phyloP scores from a whole-genome alignment of 2,113 vertebrate species.

The Takifugu bimaculatus region DNA sequence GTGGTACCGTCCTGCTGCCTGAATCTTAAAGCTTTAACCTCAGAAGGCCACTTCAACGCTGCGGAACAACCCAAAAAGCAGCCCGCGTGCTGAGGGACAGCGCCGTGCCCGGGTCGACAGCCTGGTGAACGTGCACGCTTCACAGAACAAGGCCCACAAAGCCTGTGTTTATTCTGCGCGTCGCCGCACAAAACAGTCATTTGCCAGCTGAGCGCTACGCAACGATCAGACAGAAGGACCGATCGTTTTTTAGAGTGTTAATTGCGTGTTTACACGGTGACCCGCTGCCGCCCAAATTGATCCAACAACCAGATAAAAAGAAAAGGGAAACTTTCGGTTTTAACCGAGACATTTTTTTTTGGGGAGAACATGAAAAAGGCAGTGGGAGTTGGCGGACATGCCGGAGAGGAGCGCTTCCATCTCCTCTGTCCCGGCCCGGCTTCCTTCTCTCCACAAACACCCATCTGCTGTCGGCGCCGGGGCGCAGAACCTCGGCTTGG shows the following conservation, averaged over 20 bases:
- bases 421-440: slow-evolving; percentile 23
- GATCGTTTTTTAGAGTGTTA: too few species aligned
- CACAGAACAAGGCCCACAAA: neutral
- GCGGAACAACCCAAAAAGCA: neutral
- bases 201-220: too few species aligned
- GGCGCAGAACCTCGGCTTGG: slow-evolving; percentile 59
- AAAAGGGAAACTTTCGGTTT: too few species aligned
- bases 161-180: too few species aligned
- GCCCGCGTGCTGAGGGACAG: slow-evolving; percentile 12
- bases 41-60: neutral
- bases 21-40: neutral
- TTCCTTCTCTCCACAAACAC: slow-evolving; percentile 33
- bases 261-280: too few species aligned
- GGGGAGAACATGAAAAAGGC: slow-evolving; percentile 29
- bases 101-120: slow-evolving; percentile 1
- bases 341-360: neutral
- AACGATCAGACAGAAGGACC: too few species aligned
- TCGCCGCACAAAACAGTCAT: too few species aligned
- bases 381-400: slow-evolving; percentile 29
- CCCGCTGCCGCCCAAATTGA: too few species aligned
- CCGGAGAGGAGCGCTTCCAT: slow-evolving; percentile 27
- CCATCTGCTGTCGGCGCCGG: slow-evolving; percentile 66
- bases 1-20: neutral
- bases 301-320: too few species aligned
- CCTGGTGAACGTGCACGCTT: neutral